A percentile compares a stretch with the other conserved stretches of the same genome.
Conservation (phyloP, 2,888 invertebrate species). For the Euzophera pinguis region DNA sequence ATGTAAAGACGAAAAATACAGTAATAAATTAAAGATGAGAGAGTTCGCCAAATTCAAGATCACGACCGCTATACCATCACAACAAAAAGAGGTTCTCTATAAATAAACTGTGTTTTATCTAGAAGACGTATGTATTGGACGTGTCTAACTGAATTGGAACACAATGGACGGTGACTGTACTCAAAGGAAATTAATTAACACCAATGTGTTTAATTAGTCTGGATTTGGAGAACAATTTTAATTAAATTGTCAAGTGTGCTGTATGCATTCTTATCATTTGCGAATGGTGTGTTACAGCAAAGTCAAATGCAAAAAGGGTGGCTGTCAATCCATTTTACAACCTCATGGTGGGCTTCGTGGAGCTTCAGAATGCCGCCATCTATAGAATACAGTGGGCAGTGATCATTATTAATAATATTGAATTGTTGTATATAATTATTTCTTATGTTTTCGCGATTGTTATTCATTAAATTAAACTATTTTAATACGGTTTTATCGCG, state of each 20-base stretch:
- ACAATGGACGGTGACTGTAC: background rate
- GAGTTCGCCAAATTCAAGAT: slow-evolving; percentile 7
- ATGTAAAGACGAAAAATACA: background rate
- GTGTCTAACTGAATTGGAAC: slow-evolving; percentile 5
- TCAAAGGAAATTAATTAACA: background rate
- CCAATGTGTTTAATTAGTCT: background rate
- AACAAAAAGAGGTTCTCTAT: background rate
- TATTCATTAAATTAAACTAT: no score
- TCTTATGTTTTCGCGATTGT: no score
- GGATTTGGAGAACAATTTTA: background rate
- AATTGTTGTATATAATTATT: no score
- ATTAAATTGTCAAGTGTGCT: background rate
- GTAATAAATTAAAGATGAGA: slow-evolving; percentile 8
- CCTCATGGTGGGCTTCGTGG: no score
- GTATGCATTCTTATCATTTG: no score
- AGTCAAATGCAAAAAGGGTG: no score
- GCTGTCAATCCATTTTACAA: no score
- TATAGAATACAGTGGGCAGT: no score
- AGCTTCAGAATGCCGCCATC: no score
- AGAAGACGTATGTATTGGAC: background rate
- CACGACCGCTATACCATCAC: background rate
- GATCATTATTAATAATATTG: no score
- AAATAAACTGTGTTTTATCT: background rate
- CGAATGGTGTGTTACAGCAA: no score
- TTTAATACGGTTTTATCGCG: no score